Evolutionary conservation across 35 echinoderm and acorn worm species (phyloP).

Genomic region (Holothuria glaberrima): DNA sequence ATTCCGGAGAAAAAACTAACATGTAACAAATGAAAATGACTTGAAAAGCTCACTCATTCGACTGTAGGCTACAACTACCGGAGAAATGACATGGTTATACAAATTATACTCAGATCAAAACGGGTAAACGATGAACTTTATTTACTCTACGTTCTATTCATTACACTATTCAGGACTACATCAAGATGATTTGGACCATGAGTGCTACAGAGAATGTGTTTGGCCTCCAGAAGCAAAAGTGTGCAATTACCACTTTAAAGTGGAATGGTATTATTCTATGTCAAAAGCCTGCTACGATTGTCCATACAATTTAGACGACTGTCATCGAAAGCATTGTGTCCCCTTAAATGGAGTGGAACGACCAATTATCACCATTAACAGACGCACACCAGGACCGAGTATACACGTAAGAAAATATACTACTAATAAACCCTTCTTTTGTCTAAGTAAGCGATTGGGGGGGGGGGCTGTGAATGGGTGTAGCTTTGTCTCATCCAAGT

Average conservation of each 20-base stretch:
- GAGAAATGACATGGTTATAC: too few species aligned
- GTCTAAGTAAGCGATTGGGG: too few species aligned
- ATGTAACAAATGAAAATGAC: too few species aligned
- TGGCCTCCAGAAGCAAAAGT: constrained; percentile 45
- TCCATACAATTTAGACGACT: constrained; percentile 67
- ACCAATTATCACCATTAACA: constrained; percentile 68
- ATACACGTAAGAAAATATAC: constrained; percentile 56
- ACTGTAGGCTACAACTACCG: too few species aligned
- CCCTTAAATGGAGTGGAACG: constrained; percentile 76
- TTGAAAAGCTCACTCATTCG: too few species aligned
- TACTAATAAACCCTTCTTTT: too few species aligned
- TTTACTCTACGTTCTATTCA: too few species aligned
- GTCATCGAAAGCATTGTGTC: constrained; percentile 64
- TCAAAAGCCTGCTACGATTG: constrained; percentile 88
- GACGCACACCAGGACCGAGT: constrained; percentile 77
- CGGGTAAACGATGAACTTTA: too few species aligned
- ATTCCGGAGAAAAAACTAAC: too few species aligned
- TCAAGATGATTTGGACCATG: constrained; percentile 42
- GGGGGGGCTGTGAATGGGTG: too few species aligned
- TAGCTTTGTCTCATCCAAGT: too few species aligned
- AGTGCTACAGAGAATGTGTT: constrained; percentile 59
- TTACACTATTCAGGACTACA: constrained; percentile 26
- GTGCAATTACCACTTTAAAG: constrained; percentile 64
- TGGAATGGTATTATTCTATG: constrained; percentile 91
- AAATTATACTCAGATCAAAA: too few species aligned